A percentile compares a stretch with the other conserved stretches of the same genome.
Conservation (phyloP, 2,113 vertebrate genomes). For the Tupaia tana region DNA sequence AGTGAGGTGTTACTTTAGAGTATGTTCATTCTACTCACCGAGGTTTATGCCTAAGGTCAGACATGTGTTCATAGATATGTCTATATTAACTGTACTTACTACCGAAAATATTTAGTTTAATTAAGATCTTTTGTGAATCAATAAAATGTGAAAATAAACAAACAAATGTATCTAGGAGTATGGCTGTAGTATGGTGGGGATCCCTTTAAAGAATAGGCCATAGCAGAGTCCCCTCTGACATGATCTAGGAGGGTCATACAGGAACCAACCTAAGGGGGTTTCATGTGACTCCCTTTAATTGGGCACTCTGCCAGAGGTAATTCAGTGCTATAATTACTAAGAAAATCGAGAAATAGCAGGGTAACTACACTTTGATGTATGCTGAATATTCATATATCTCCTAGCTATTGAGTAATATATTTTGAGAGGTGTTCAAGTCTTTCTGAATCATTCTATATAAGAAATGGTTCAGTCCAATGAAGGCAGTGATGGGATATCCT, state of each 20-base stretch:
- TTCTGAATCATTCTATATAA: neutral
- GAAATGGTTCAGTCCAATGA: neutral
- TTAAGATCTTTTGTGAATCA: too few relatives aligned
- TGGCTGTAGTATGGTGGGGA: neutral
- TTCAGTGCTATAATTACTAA: neutral
- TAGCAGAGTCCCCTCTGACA: neutral
- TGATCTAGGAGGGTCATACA: neutral
- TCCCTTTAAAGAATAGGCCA: neutral
- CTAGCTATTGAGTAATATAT: neutral
- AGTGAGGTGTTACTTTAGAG: too few relatives aligned
- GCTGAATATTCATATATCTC: neutral
- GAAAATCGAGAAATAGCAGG: neutral
- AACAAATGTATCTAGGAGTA: neutral
- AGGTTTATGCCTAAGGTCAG: too few relatives aligned
- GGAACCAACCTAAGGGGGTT: neutral
- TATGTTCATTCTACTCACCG: too few relatives aligned
- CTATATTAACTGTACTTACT: too few relatives aligned
- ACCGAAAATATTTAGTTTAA: too few relatives aligned
- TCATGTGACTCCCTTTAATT: neutral
- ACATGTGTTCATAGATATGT: too few relatives aligned
- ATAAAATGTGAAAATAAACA: too few relatives aligned
- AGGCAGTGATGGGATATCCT: neutral
- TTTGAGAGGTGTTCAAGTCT: neutral
- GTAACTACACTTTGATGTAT: neutral
- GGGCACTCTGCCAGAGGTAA: neutral